Conservation (phyloP, 2,113 vertebrate species). For the Tursiops truncatus region DNA sequence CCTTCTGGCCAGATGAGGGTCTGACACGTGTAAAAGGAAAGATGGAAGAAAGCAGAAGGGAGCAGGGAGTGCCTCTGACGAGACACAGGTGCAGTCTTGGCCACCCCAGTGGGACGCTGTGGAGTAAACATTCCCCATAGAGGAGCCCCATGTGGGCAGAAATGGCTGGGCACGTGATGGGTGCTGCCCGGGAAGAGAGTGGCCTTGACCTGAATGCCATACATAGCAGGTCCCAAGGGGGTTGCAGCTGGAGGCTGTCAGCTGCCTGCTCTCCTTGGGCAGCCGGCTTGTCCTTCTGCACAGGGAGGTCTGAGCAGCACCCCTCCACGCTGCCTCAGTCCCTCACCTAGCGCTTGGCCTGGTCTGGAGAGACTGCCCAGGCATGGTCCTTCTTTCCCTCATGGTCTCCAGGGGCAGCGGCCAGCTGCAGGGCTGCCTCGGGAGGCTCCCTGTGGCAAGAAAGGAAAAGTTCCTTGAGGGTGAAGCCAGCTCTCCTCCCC, state of each 20-base stretch:
- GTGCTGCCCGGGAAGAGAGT: not conserved
- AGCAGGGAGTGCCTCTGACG: not conserved
- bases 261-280: not conserved
- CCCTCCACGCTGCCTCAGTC: not conserved
- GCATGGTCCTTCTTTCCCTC: not conserved
- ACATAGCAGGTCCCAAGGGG: not conserved
- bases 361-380: not conserved
- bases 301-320: not conserved
- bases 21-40: not conserved
- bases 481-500: not conserved
- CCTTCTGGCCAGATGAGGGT: not conserved
- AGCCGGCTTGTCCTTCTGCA: fast-evolving
- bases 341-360: not conserved
- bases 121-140: not conserved
- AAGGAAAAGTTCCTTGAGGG: not conserved
- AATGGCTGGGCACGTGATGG: not conserved
- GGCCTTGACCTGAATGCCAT: not conserved
- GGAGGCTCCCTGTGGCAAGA: not conserved
- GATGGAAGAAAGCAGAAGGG: not conserved
- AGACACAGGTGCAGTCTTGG: not conserved
- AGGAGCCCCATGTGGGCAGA: not conserved
- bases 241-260: not conserved
- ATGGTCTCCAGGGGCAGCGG: not conserved
- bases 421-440: not conserved
- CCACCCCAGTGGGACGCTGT: not conserved